Evolutionary conservation across 2,888 invertebrate species (phyloP).

Genomic region (Microctonus hyperodae): DNA sequence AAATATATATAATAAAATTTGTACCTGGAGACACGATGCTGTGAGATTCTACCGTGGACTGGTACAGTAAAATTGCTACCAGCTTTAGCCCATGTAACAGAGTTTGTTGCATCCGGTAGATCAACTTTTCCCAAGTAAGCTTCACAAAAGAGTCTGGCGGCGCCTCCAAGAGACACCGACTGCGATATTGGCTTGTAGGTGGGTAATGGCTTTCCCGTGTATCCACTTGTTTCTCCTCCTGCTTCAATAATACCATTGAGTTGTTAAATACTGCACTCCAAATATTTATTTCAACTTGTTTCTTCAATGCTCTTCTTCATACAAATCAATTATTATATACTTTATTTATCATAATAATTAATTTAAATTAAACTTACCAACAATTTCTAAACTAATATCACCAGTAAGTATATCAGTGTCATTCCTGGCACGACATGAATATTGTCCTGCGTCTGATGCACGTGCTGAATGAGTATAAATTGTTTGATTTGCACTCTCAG

Average conservation of each 20-base stretch:
- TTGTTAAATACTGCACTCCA: neutral
- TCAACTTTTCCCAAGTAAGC: conserved; percentile 79
- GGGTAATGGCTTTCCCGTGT: conserved; percentile 64
- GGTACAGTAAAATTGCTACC: conserved; percentile 67
- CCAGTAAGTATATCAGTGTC: conserved; percentile 73
- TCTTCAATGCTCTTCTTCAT: too few species aligned
- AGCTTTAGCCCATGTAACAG: conserved; percentile 74
- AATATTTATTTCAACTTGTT: too few species aligned
- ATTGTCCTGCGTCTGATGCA: conserved; percentile 75
- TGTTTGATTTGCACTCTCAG: conserved; percentile 81
- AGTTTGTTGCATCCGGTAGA: conserved; percentile 76
- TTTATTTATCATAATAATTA: neutral
- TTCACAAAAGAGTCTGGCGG: conserved; percentile 78
- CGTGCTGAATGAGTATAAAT: conserved; percentile 73
- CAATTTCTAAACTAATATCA: conserved; percentile 71
- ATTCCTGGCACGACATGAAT: conserved; percentile 77
- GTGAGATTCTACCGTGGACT: conserved; percentile 59
- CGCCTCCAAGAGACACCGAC: conserved; percentile 69
- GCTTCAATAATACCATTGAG: conserved; percentile 50
- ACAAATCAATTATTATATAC: too few species aligned
- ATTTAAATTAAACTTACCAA: conserved; percentile 67
- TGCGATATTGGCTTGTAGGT: conserved; percentile 75
- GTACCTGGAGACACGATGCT: conserved; percentile 64
- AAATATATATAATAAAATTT: conserved; percentile 38
- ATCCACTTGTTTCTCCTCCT: conserved; percentile 67